Conservation (phyloP, 2,113 vertebrate genomes). For the Hemiscyllium ocellatum region DNA sequence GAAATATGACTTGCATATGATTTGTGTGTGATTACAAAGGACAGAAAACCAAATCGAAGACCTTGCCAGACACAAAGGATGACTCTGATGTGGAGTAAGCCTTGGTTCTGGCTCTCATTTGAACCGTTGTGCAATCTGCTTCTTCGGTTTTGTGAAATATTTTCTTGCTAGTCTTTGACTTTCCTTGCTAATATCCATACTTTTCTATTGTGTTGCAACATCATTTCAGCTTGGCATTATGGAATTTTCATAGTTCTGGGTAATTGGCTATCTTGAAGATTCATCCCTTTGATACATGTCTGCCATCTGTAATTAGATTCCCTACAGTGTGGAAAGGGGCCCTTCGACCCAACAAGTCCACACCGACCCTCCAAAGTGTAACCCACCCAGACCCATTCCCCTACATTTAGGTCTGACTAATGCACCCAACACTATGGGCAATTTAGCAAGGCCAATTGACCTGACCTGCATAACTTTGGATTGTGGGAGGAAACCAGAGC, state of each 20-base stretch:
- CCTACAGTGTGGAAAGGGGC: no score
- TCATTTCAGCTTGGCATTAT: neutral
- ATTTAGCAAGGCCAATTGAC: no score
- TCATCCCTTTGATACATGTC: no score
- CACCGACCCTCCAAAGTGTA: no score
- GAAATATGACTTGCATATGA: neutral
- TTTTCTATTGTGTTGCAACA: neutral
- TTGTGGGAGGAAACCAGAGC: no score
- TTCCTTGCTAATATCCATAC: neutral
- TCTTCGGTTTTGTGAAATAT: neutral
- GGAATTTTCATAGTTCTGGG: neutral
- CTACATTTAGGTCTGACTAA: no score
- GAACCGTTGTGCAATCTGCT: neutral
- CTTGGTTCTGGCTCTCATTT: neutral
- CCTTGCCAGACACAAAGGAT: neutral
- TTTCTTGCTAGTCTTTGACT: neutral
- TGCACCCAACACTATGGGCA: no score
- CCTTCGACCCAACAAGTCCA: no score
- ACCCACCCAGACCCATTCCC: no score
- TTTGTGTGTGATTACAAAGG: neutral
- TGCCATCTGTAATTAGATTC: no score
- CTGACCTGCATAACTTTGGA: no score
- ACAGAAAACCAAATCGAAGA: neutral
- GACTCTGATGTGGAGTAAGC: neutral
- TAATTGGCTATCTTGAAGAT: no score